Evolutionary conservation across 2,888 invertebrate genomes (phyloP).

Genomic region (Hipparchia sbordonii): DNA sequence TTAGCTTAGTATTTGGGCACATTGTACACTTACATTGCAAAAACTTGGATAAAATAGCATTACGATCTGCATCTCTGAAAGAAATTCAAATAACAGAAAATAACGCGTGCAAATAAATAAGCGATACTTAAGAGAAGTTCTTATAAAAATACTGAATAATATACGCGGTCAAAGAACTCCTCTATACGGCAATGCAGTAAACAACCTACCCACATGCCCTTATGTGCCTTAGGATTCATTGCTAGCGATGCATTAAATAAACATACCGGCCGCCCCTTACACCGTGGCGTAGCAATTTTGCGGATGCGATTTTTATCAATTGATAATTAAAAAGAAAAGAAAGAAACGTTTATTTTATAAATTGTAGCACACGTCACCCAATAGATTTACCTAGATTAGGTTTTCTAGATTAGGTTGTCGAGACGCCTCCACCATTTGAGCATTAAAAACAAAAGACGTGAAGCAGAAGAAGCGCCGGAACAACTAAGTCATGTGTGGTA

Average conservation of each 20-base stretch:
- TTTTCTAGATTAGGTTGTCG: no score
- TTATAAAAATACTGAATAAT: conserved; percentile 9
- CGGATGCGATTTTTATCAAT: no score
- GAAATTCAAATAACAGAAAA: conserved; percentile 1
- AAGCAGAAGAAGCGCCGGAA: no score
- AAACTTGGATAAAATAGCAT: not conserved
- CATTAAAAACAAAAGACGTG: no score
- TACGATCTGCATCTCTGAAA: not conserved
- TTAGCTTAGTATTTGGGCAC: not conserved
- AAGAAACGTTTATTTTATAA: no score
- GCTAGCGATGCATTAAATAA: conserved; percentile 29
- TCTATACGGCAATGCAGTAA: conserved; percentile 34
- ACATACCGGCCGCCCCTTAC: conserved; percentile 10
- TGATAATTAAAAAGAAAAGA: no score
- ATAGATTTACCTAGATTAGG: no score
- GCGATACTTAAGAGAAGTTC: conserved; percentile 2
- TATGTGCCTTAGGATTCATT: conserved; percentile 28
- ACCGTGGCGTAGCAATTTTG: not conserved
- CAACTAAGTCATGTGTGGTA: no score
- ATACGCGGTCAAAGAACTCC: conserved; percentile 28
- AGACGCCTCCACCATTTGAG: no score
- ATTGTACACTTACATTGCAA: not conserved
- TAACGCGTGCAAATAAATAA: not conserved
- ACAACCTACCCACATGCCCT: conserved; percentile 31
- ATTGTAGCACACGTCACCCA: no score